These are phyloP conservation scores for Erebia aethiops DNA, from an alignment of 2,888 invertebrate species.

Conservation along the genomic window DNA sequence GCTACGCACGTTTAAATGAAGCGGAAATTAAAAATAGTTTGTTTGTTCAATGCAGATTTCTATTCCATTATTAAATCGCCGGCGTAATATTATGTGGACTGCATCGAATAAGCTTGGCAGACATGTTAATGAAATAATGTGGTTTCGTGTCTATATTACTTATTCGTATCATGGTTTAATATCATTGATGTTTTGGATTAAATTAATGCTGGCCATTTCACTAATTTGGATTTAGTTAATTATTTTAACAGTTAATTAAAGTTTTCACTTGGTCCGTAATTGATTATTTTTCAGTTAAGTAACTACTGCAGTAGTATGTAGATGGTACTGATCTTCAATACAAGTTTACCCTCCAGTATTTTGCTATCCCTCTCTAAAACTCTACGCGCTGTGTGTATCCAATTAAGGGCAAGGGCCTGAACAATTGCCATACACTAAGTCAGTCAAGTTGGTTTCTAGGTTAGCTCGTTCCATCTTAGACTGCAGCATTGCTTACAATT, in stretches of 20 bases:
- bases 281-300: no score
- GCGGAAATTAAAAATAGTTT: slow-evolving; percentile 70
- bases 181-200: slow-evolving; percentile 11
- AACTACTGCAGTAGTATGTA: not conserved
- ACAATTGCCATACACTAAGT: slow-evolving; percentile 2
- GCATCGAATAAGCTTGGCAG: slow-evolving; percentile 45
- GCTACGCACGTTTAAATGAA: slow-evolving; percentile 63
- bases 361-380: not conserved
- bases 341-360: not conserved
- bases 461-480: not conserved
- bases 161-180: slow-evolving; percentile 1
- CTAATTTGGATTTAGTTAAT: not conserved
- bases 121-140: slow-evolving; percentile 45
- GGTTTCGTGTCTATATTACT: slow-evolving; percentile 33
- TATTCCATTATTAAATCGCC: slow-evolving; percentile 48
- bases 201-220: not conserved
- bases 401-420: slow-evolving; percentile 1
- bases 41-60: slow-evolving; percentile 48
- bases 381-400: not conserved
- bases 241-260: not conserved
- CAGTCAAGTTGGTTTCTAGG: slow-evolving; percentile 2
- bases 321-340: not conserved
- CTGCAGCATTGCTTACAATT: not conserved
- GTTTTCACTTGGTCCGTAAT: no score
- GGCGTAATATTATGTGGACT: slow-evolving; percentile 44